Evolutionary conservation across 2,888 invertebrate genomes (phyloP).

Genomic region (Hirtodrosophila alboralis): DNA sequence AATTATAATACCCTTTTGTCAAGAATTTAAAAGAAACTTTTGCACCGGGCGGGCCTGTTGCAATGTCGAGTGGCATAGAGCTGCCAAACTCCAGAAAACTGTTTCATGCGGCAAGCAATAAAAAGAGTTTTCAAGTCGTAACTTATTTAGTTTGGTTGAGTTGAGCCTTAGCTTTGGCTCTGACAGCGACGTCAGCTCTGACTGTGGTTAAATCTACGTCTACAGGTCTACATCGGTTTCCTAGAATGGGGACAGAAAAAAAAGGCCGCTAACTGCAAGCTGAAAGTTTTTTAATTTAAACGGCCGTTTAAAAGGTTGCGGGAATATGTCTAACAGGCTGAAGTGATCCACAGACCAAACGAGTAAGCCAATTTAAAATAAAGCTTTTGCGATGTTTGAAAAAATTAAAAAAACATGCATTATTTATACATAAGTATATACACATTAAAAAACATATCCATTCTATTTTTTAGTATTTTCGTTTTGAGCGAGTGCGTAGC

Average conservation of each 20-base stretch:
- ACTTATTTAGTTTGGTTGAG: conserved; percentile 27
- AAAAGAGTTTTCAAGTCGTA: conserved; percentile 39
- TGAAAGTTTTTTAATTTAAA: conserved; percentile 70
- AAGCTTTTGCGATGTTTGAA: too few relatives aligned
- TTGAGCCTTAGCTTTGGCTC: conserved; percentile 7
- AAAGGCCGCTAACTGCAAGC: conserved; percentile 29
- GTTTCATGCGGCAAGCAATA: conserved; percentile 52
- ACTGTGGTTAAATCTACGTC: not conserved
- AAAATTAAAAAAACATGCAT: too few relatives aligned
- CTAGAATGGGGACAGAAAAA: not conserved
- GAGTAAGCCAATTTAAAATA: too few relatives aligned
- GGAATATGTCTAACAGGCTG: conserved; percentile 34
- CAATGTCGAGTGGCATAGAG: not conserved
- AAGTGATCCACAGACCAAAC: conserved; percentile 13
- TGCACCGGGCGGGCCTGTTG: too few relatives aligned
- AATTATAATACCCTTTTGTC: too few relatives aligned
- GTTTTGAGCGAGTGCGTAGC: too few relatives aligned
- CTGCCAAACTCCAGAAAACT: conserved; percentile 49
- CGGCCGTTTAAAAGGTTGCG: conserved; percentile 53
- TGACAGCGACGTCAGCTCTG: conserved; percentile 3
- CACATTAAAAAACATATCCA: too few relatives aligned
- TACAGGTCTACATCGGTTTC: not conserved
- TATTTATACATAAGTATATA: too few relatives aligned
- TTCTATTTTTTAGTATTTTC: too few relatives aligned
- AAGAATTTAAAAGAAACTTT: too few relatives aligned